These are phyloP conservation scores for Chloroceryle inda DNA, from an alignment of 2,797 vertebrate species.

Conservation along the genomic window DNA sequence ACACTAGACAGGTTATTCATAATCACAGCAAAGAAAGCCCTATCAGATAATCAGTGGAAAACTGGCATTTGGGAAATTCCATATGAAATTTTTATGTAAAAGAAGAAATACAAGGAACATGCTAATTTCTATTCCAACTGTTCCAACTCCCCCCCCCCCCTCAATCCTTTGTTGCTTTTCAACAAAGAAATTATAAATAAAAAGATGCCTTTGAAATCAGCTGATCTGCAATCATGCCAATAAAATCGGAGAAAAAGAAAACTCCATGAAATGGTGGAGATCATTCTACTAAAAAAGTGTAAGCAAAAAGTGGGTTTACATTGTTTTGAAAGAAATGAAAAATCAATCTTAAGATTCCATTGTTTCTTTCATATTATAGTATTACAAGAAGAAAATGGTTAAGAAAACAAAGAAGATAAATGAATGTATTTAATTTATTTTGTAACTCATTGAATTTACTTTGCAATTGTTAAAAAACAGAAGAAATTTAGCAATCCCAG, in stretches of 20 bases:
- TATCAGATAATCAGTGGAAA: not conserved
- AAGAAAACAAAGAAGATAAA: not conserved
- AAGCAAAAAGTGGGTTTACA: not conserved
- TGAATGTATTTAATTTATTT: not conserved
- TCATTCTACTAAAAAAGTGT: not conserved
- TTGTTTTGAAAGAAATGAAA: slow-evolving; percentile 4
- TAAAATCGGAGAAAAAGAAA: not conserved
- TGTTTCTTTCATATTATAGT: not conserved
- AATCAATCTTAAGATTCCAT: not conserved
- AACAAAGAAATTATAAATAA: not conserved
- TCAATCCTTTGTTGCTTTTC: not conserved
- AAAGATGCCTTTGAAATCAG: not conserved
- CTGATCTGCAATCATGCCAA: not conserved
- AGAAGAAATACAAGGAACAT: not conserved
- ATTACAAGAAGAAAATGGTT: not conserved
- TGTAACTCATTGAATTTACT: not conserved
- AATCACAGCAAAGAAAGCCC: not conserved
- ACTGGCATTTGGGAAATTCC: not conserved
- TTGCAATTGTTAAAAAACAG: not conserved
- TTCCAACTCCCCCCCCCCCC: too few species aligned
- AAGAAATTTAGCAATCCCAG: not conserved
- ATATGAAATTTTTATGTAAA: not conserved
- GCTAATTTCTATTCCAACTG: not conserved
- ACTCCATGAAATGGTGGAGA: not conserved
- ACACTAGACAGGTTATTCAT: not conserved